Evolutionary conservation across 2,113 vertebrate genomes (phyloP).

Genomic region (Orientallactaga bullata): DNA sequence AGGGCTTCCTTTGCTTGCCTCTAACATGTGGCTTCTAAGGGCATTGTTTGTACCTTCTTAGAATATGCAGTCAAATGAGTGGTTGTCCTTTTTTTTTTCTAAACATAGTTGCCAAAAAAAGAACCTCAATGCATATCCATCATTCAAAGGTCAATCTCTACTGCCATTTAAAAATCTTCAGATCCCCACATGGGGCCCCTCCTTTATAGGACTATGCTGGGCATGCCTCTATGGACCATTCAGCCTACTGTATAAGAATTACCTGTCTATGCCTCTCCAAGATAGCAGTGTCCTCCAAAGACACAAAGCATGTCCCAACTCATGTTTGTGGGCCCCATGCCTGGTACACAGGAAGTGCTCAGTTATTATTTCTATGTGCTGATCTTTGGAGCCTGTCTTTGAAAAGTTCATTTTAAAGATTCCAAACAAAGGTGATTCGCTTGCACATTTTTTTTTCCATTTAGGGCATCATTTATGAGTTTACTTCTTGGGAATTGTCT

Average conservation of each 20-base stretch:
- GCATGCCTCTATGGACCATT: not conserved
- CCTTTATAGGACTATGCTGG: not conserved
- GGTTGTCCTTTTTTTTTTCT: constrained; percentile 15
- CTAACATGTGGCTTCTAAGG: not conserved
- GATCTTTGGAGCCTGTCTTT: constrained; percentile 21
- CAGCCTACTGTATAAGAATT: accelerated
- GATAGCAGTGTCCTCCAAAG: not conserved
- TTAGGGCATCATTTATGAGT: not conserved
- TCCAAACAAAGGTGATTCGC: not conserved
- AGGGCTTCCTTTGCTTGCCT: not conserved
- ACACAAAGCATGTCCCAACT: not conserved
- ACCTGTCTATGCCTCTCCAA: not conserved
- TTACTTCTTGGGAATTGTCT: not conserved
- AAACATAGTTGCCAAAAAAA: not conserved
- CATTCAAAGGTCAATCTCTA: not conserved
- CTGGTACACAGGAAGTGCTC: not conserved
- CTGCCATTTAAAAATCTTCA: not conserved
- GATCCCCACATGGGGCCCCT: not conserved
- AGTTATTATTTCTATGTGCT: not conserved
- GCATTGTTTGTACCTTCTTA: not conserved
- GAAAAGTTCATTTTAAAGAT: constrained; percentile 45
- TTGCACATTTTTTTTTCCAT: not conserved
- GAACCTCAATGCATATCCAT: not conserved
- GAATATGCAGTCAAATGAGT: not conserved
- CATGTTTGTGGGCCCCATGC: no score